phyloP scores from a whole-genome alignment of 2,888 invertebrate species.

The Megaustenia siamemsis region DNA sequence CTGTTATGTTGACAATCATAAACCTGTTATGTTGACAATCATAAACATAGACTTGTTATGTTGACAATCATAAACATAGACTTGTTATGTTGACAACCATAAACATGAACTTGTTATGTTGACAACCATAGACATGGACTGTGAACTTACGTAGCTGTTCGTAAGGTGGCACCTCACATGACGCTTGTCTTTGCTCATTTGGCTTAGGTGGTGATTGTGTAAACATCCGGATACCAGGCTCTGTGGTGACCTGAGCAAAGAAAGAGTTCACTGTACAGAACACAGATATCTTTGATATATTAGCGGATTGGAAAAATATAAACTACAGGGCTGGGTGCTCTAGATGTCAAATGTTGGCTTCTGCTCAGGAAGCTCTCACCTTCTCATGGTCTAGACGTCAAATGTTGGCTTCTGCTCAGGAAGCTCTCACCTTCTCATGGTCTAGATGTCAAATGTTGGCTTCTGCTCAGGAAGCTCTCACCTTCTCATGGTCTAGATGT shows the following conservation, averaged over 20 bases:
- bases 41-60: background rate
- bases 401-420: no score
- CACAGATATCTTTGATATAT: no score
- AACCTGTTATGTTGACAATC: background rate
- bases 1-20: background rate
- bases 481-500: no score
- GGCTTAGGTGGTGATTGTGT: slow-evolving; percentile 77
- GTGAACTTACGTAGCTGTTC: slow-evolving; percentile 64
- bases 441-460: no score
- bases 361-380: no score
- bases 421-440: no score
- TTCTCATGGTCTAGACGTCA: no score
- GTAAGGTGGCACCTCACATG: slow-evolving; percentile 75
- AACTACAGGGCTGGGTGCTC: no score
- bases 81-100: background rate
- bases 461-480: no score
- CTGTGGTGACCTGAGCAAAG: slow-evolving; percentile 66
- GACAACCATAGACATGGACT: background rate
- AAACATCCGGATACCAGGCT: slow-evolving; percentile 76
- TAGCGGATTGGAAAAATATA: no score
- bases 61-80: background rate
- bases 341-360: no score
- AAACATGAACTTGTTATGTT: background rate
- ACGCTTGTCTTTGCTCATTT: slow-evolving; percentile 75
- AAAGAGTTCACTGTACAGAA: background rate